These are phyloP conservation scores for Hippopotamyrus pictus DNA, from an alignment of 2,797 vertebrate species.

Conservation along the genomic window DNA sequence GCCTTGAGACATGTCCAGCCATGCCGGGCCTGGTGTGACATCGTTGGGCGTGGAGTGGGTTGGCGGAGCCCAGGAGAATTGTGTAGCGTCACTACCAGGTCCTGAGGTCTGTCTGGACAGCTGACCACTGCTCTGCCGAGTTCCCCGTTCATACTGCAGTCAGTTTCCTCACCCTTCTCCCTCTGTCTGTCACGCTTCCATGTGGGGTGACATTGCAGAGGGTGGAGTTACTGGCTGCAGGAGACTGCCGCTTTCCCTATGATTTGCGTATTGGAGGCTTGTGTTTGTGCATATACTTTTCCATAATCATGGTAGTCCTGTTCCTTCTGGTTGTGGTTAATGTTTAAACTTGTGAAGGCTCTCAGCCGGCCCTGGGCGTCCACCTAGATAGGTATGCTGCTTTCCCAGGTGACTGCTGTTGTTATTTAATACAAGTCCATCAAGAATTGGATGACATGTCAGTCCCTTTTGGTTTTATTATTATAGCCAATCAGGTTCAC, in stretches of 20 bases:
- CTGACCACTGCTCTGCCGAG: not conserved
- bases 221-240: not conserved
- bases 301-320: slow-evolving; percentile 13
- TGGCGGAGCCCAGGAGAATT: not conserved
- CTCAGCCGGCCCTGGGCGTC: not conserved
- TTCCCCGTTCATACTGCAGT: not conserved
- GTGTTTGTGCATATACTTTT: slow-evolving; percentile 20
- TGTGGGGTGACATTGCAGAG: not conserved
- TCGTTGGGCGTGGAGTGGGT: not conserved
- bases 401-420: not conserved
- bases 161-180: not conserved
- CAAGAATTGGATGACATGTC: not conserved
- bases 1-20: not conserved
- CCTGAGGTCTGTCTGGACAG: not conserved
- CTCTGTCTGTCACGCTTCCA: slow-evolving; percentile 21
- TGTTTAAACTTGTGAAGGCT: not conserved
- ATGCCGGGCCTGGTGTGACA: not conserved
- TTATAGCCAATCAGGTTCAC: not conserved
- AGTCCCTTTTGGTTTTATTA: not conserved
- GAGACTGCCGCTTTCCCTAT: slow-evolving; percentile 5
- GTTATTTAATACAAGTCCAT: not conserved
- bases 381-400: not conserved
- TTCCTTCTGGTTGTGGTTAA: not conserved
- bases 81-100: not conserved
- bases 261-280: not conserved